phyloP scores from a whole-genome alignment of 1,140 invertebrate genomes.

The Pinna nobilis region DNA sequence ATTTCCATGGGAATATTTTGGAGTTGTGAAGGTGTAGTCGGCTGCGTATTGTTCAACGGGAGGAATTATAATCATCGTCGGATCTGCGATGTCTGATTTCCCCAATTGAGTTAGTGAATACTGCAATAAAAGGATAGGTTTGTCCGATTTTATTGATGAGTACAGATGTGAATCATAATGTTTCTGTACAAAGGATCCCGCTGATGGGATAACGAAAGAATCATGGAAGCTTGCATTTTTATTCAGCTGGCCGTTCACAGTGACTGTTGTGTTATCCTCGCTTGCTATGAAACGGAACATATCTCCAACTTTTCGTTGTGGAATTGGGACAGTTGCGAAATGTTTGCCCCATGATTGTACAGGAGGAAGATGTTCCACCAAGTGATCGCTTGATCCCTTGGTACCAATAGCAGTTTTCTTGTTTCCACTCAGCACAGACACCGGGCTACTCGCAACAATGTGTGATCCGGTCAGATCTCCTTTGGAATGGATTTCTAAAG shows the following conservation, averaged over 20 bases:
- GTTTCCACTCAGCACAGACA: slow-evolving; percentile 36
- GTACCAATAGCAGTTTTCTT: slow-evolving; percentile 28
- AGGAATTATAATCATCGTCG: slow-evolving; percentile 45
- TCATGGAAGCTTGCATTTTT: slow-evolving; percentile 14
- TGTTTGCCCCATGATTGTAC: slow-evolving; percentile 53
- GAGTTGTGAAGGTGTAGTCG: slow-evolving; percentile 51
- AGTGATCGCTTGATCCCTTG: slow-evolving; percentile 43
- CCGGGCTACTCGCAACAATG: slow-evolving; percentile 23
- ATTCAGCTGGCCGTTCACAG: slow-evolving; percentile 1
- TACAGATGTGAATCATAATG: slow-evolving; percentile 30
- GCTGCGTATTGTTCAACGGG: slow-evolving; percentile 47
- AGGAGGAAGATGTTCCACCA: slow-evolving; percentile 58
- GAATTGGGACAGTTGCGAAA: slow-evolving; percentile 50
- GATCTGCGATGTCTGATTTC: slow-evolving; percentile 30
- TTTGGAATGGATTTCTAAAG: slow-evolving; percentile 19
- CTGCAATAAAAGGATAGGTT: slow-evolving; percentile 39
- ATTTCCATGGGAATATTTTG: slow-evolving; percentile 20
- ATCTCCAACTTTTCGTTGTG: slow-evolving; percentile 48
- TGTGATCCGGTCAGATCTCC: slow-evolving; percentile 30
- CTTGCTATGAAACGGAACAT: slow-evolving; percentile 48
- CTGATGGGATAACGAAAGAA: slow-evolving; percentile 29
- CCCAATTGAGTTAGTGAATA: slow-evolving; percentile 32
- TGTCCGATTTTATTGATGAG: slow-evolving; percentile 24
- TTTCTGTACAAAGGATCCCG: slow-evolving; percentile 44
- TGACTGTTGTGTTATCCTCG: slow-evolving; percentile 36